Evolutionary conservation across 2,797 vertebrate species (phyloP), one percentile per base, ranked within the genome.

Genomic region (Mallotus villosus): DNA sequence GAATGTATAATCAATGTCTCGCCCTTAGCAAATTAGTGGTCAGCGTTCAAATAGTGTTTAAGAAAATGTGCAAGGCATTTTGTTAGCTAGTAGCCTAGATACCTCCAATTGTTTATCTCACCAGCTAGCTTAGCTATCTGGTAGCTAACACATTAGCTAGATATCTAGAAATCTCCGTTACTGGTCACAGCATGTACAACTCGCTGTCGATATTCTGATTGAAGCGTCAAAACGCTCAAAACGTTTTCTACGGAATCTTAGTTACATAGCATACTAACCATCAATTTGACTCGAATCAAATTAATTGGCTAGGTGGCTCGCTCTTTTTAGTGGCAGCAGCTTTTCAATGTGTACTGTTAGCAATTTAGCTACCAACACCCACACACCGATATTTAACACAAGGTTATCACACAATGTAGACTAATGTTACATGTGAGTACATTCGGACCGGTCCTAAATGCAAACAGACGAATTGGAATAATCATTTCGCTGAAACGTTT

Each of bases 101-200:
- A 14, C 12, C 25, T 25, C 14, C n/a, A 2, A 25, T 19, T 59
- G 37, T 21, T 34, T 63, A 63, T 19, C 41, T 41, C 12, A 7
- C 34, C 53, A 32, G 65, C 58, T 73, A 51, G 72, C 41, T 14
- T 46, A 46, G 41, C 41, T 46, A 12, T 46, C 9, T 46, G 41
- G 9, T 46, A 46, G 41, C 41, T 46, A 46, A 46, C 41, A 46
- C 41, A 46, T 46, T 46, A 46, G 41, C 41, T 46, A 34, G 32
- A 34, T 34, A 11, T 46, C 41, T 3, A 46, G 5, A 34, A 8
- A 46, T 46, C 2, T 46, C 41, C 41, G 41, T 46, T 46, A 46
- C 9, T 14, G 5, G 32, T 34, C 8, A 34, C 32, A 34, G 32
- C 32, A 7, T 34, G 32, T 34, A 34, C 32, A 34, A 7, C 7